These are phyloP conservation scores for Hemicentrotus pulcherrimus DNA, from an alignment of 35 echinoderm and acorn worm species.

Conservation along the genomic window DNA sequence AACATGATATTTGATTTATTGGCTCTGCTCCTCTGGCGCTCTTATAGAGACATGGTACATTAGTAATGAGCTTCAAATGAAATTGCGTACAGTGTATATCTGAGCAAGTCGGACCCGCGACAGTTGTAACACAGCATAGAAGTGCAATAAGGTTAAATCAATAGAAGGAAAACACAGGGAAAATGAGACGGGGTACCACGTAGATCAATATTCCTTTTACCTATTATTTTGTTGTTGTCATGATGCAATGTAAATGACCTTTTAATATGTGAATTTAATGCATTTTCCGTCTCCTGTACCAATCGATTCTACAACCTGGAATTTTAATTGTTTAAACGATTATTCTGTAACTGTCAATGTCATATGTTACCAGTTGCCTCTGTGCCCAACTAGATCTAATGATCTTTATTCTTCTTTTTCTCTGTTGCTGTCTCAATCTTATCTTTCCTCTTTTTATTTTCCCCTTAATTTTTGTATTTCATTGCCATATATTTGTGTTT, in stretches of 20 bases:
- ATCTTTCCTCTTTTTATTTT: not conserved
- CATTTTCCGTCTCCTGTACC: not conserved
- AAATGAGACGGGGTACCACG: not conserved
- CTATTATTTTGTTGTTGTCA: not conserved
- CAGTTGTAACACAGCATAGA: not conserved
- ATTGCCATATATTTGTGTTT: no score
- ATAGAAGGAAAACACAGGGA: not conserved
- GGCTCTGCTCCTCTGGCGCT: not conserved
- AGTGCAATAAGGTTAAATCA: not conserved
- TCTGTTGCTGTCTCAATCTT: not conserved
- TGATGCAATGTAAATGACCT: not conserved
- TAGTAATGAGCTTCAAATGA: slow-evolving; percentile 8
- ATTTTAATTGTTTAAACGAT: not conserved
- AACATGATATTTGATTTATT: slow-evolving; percentile 11
- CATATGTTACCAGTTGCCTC: not conserved
- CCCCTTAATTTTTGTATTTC: not conserved
- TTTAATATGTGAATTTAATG: not conserved
- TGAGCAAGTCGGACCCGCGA: not conserved
- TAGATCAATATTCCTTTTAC: not conserved
- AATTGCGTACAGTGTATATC: slow-evolving; percentile 1
- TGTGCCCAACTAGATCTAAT: not conserved
- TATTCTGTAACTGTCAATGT: not conserved
- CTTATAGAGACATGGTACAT: not conserved
- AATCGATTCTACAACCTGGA: not conserved
- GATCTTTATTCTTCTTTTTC: not conserved